Base-by-base conservation (phyloP, 1,140 invertebrate species). In the Eumeta japonica region DNA sequence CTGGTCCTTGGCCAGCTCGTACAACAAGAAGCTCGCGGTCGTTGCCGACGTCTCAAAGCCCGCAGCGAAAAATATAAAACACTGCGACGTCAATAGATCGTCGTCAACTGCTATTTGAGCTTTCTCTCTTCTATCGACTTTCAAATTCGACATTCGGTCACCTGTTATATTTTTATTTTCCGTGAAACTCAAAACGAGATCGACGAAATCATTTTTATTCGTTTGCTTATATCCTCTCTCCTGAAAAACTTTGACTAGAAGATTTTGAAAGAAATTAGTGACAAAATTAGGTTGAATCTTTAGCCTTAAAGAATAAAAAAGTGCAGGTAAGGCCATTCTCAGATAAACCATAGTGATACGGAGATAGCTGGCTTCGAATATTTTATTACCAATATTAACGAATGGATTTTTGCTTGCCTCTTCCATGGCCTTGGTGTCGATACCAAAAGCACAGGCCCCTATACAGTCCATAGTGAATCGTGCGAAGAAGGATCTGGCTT, bases 381-480 rank as follows among this genome's bases (percentile, higher is more conserved):
- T 30, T 16, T 32, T 41, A 9, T 52, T 50, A 1, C 72, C 75
- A 55, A 79, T 77, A 13, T 45, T 29, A 30, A 62, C 50, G 46
- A 80, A 81, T 39, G 77, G 60, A 17, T 50, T 55, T 3, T 45
- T 37, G 9, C 72, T 55, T 15, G 73, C 34, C 0, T 71, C 58
- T 13, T 49, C 54, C 43, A 81, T 55, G 10, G 66, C 72, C 40
- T 81, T 75, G 18, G 70, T 68, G 20, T 80, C 59, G 2, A 81
- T 43, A 4, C 81, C 81, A 45, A 81, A 81, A 3, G 76, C 77
- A 41, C 75, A 79, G 2, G 62, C 65, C 5, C 74, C 72, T 7
- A 81, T 80, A 1, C 80, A 72, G 41, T 81, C 79, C 5, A 77
- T 80, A 0, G 72, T 76, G 32, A 70, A 80, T 38, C 71, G 62